Conservation (phyloP, 2,797 vertebrate species). For the Sorex maritimensis region DNA sequence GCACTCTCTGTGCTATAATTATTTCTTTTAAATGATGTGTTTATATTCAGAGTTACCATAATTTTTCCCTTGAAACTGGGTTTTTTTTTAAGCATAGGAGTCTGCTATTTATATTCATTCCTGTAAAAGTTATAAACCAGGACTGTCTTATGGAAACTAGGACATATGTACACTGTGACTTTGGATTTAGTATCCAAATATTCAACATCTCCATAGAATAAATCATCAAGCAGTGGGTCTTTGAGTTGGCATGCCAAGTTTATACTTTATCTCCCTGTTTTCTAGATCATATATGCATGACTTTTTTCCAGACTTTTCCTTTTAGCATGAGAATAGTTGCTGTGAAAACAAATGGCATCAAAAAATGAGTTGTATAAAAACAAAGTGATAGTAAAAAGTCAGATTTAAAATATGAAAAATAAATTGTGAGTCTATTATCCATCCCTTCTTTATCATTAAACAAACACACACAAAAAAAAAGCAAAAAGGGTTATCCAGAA, state of each 20-base stretch:
- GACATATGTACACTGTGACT: conserved; percentile 55
- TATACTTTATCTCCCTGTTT: conserved; percentile 1
- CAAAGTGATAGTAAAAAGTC: neutral
- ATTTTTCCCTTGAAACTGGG: conserved; percentile 12
- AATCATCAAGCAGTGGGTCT: conserved; percentile 45
- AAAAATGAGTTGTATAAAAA: neutral
- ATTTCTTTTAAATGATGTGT: conserved; percentile 24
- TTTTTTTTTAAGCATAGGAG: conserved; percentile 43
- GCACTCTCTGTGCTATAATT: neutral
- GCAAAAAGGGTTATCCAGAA: neutral
- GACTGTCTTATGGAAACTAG: conserved; percentile 6
- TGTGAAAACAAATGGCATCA: neutral
- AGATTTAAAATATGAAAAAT: neutral
- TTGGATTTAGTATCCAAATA: conserved; percentile 68
- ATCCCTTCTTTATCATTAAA: neutral
- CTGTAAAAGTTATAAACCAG: conserved; percentile 69
- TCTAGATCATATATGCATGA: conserved; percentile 53
- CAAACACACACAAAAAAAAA: neutral
- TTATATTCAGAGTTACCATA: neutral
- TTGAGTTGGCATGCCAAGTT: conserved; percentile 51
- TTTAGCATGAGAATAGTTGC: neutral
- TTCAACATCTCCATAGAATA: conserved; percentile 72
- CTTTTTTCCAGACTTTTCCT: neutral
- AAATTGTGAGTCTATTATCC: neutral
- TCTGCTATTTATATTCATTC: conserved; percentile 66